Percentiles rank a stretch among this genome's conserved stretches.
Evolutionary conservation across 2,797 vertebrate species (phyloP).

Genomic region (Prunella strophiata): DNA sequence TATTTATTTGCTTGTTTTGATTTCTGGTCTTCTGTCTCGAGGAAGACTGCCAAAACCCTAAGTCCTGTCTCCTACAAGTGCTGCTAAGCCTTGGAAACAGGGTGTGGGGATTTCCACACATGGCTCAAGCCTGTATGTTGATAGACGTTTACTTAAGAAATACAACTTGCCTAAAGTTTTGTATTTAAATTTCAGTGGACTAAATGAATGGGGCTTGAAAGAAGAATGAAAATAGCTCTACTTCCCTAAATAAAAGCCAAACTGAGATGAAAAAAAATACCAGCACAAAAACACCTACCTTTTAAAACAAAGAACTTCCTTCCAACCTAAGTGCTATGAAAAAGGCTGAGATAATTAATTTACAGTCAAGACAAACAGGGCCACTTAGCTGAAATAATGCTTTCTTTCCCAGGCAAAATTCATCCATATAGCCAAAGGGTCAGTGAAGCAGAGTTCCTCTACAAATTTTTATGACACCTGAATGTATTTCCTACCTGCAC

Average conservation of each 20-base stretch:
- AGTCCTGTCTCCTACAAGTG: slow-evolving; percentile 35
- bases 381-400: background rate
- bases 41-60: slow-evolving; percentile 57
- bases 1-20: slow-evolving; percentile 67
- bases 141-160: background rate
- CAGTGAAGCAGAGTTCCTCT: background rate
- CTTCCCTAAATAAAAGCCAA: background rate
- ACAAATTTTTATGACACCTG: background rate
- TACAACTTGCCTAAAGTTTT: background rate
- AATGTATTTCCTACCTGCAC: background rate
- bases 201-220: background rate
- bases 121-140: background rate
- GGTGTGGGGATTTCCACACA: background rate
- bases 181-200: background rate
- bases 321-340: background rate
- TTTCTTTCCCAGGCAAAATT: background rate
- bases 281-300: background rate
- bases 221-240: background rate
- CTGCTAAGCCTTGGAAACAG: background rate
- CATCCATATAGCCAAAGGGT: background rate
- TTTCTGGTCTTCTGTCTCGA: slow-evolving; percentile 48
- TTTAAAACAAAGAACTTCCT: slow-evolving; percentile 1
- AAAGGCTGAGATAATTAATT: background rate
- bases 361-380: background rate
- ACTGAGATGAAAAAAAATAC: background rate